Evolutionary conservation across 2,797 vertebrate genomes (phyloP), one percentile per base, ranked within the genome.

Genomic region (Galagoides demidoff): DNA sequence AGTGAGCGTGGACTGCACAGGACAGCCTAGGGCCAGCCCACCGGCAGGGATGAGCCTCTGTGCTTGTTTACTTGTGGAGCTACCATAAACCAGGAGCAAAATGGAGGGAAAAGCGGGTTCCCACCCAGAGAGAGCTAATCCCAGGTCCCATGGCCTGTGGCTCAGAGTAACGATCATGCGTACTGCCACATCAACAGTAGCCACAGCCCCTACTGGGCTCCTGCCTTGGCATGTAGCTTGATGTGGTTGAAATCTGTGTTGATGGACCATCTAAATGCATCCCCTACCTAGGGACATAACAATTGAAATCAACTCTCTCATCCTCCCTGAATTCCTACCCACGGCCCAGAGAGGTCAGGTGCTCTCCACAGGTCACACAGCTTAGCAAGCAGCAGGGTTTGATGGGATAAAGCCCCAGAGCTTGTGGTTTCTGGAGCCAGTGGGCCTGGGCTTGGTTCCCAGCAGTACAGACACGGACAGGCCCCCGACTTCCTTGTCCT

Each of bases 1-100:
- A 3, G 27, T 3, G 2, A 45, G 3, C 57, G 0, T 34, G 59
- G 34, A 23, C 22, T 4, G 31, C 2, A 8, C 20, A 9, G 0
- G 0, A 10, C 52, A 10, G 37, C 63, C 25, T 11, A 5, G 25
- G 74, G 1, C 52, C 49, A 2, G 3, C 64, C 4, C 68, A 12
- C 61, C 37, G 43, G 31, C 13, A 13, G 20, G 34, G 59, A 20
- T 2, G 45, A 43, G 19, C 10, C 25, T 29, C 81, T 34, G n/a
- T 27, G 57, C 23, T 31, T 34, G 5, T 23, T 37, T 27, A 19
- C 19, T 57, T n/a, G 34, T 8, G 61, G 29, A 45, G 39, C 29
- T 37, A 20, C 31, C 2, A 17, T 31, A 68, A 82, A n/a, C 39
- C 34, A 39, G 25, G 63, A 85, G 55, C 55, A 19, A 52, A 29